Base-by-base conservation (phyloP, 2,797 vertebrate genomes). In the Heterohyrax brucei region DNA sequence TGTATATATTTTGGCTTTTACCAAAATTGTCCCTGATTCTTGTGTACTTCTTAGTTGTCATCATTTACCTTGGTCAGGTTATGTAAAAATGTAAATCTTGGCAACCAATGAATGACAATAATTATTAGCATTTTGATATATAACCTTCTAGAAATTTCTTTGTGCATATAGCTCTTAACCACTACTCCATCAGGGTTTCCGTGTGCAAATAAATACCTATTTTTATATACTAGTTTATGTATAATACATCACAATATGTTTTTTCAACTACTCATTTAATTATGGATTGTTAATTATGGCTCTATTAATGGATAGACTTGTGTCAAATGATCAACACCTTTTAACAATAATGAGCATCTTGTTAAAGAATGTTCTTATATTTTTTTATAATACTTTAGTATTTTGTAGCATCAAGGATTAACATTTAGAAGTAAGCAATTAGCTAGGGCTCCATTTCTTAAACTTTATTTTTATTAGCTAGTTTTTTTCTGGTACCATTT, bases 131-230 rank as follows among this genome's bases (percentile, higher is more conserved):
- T 95, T 94, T 93, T 95, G 68, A 64, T 94, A 26, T 2, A 93
- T 87, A 96, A 95, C 10, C 22, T 94, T 91, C 76, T 39, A 91
- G 87, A 97, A 96, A 39, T 93, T 91, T 93, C n/a, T 72, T 84
- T 81, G 33, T 84, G 59, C 33, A 87, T 91, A 39, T 39, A 39
- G 39, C 39, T 39, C 39, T 39, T 39, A 39, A 39, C 39, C 39
- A 39, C 39, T 39, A 39, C 39, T 39, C 39, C 39, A 39, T 39
- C 39, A 39, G 39, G 39, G 39, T 39, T 39, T 39, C 39, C 3
- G 39, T 39, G 39, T 39, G 39, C 39, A 39, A 39, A 39, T 39
- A 39, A 39, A 39, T 92, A 78, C 30, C n/a, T 92, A 28, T 78
- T 87, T 95, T 62, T 53, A 13, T 86, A 30, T 68, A 53, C 56